A percentile compares a stretch with the other conserved stretches of the same genome.
These are phyloP conservation scores for Spatulosminthurus flaviceps DNA, from an alignment of 2,888 invertebrate genomes.

Conservation along the genomic window DNA sequence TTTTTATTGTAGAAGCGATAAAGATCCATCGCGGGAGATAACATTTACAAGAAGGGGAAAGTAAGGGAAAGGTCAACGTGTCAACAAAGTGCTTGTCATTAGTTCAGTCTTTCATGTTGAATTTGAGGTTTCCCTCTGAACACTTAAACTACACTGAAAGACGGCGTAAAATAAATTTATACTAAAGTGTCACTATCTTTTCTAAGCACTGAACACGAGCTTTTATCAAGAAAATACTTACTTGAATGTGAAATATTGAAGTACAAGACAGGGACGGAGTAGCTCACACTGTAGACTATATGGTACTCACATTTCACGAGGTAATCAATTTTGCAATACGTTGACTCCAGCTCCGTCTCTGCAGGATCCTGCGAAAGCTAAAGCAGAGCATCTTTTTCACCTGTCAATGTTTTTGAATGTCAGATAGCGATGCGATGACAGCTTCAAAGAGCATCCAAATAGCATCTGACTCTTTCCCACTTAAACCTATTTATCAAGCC, in stretches of 20 bases:
- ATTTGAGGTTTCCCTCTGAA: too few species aligned
- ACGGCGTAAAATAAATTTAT: too few species aligned
- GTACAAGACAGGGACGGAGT: constrained; percentile 67
- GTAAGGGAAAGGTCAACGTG: too few species aligned
- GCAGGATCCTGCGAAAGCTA: constrained; percentile 1
- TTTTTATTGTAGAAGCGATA: too few species aligned
- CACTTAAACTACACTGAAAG: too few species aligned
- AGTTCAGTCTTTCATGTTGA: too few species aligned
- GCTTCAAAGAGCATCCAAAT: not conserved
- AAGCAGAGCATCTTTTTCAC: not conserved
- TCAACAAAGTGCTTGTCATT: too few species aligned
- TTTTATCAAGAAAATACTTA: constrained; percentile 1
- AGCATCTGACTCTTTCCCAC: not conserved
- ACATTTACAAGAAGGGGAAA: too few species aligned
- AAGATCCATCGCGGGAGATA: too few species aligned
- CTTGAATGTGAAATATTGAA: constrained; percentile 63
- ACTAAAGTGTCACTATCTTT: too few species aligned
- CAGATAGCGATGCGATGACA: constrained; percentile 23
- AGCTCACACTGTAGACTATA: constrained; percentile 66
- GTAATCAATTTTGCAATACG: not conserved
- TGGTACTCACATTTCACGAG: constrained; percentile 65
- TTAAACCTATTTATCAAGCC: too few species aligned
- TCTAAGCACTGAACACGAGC: too few species aligned
- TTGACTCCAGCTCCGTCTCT: constrained; percentile 40
- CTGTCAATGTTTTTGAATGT: constrained; percentile 6